Conservation (phyloP, 2,797 vertebrate genomes). For the Sebastes iracundus region DNA sequence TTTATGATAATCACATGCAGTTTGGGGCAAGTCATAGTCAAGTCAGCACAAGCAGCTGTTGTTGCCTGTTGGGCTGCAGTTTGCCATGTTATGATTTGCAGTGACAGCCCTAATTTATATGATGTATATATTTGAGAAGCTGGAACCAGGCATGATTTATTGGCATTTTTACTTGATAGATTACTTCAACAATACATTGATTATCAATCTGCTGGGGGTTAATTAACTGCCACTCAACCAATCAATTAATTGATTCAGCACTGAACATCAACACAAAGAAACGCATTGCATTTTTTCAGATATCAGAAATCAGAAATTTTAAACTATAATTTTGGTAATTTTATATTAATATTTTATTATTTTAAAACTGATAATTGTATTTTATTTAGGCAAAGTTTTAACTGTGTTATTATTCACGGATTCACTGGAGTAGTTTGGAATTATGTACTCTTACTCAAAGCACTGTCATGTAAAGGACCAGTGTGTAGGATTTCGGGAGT, state of each 20-base stretch:
- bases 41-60: no score
- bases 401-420: not conserved
- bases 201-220: not conserved
- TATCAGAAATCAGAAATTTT: not conserved
- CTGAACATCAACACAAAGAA: not conserved
- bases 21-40: no score
- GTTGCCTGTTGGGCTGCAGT: no score
- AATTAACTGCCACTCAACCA: not conserved
- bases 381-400: not conserved
- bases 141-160: not conserved
- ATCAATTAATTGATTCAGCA: not conserved
- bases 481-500: fast-evolving
- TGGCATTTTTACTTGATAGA: not conserved
- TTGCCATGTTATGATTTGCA: no score
- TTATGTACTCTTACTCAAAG: not conserved
- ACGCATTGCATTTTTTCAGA: not conserved
- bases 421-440: not conserved
- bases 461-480: not conserved
- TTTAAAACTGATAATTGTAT: not conserved
- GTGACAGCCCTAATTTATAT: no score
- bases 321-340: not conserved
- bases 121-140: not conserved
- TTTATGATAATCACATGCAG: no score
- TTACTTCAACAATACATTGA: not conserved
- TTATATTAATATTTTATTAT: not conserved